Percentiles rank a stretch among this genome's conserved stretches.
These are phyloP conservation scores for Pogonomyrmex californicus DNA, from an alignment of 1,140 invertebrate genomes.

Conservation along the genomic window DNA sequence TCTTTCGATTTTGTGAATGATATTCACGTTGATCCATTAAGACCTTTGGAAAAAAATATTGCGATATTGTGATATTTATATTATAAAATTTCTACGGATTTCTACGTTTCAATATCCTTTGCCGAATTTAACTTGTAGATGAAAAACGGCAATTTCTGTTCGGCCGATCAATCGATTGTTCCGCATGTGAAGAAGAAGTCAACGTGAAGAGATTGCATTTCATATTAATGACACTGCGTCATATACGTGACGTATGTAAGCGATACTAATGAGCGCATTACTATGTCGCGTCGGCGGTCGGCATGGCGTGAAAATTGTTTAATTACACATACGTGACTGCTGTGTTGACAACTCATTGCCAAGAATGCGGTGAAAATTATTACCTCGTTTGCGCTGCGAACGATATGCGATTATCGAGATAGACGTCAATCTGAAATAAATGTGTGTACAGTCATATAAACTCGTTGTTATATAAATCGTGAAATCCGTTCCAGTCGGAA, in stretches of 20 bases:
- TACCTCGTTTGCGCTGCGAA: not conserved
- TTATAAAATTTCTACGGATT: not conserved
- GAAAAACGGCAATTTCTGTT: not conserved
- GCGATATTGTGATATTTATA: not conserved
- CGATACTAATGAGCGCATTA: constrained; percentile 57
- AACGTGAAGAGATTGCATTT: constrained; percentile 15
- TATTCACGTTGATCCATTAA: not conserved
- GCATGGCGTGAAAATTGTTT: constrained; percentile 49
- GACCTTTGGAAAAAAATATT: not conserved
- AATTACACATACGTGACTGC: constrained; percentile 31
- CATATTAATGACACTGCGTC: constrained; percentile 33
- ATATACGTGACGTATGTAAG: constrained; percentile 53
- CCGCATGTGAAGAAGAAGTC: constrained; percentile 26
- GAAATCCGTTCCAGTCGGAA: not conserved
- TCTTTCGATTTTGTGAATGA: not conserved
- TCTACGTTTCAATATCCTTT: not conserved
- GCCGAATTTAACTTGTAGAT: not conserved
- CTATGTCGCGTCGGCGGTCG: not conserved
- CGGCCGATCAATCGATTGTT: constrained; percentile 16
- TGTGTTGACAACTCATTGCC: constrained; percentile 5
- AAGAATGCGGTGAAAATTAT: constrained; percentile 44
- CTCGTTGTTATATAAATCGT: not conserved
- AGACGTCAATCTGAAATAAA: constrained; percentile 1
- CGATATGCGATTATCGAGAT: constrained; percentile 6
- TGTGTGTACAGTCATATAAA: not conserved